phyloP scores from a whole-genome alignment of 2,113 vertebrate species.

The Notothenia coriiceps region DNA sequence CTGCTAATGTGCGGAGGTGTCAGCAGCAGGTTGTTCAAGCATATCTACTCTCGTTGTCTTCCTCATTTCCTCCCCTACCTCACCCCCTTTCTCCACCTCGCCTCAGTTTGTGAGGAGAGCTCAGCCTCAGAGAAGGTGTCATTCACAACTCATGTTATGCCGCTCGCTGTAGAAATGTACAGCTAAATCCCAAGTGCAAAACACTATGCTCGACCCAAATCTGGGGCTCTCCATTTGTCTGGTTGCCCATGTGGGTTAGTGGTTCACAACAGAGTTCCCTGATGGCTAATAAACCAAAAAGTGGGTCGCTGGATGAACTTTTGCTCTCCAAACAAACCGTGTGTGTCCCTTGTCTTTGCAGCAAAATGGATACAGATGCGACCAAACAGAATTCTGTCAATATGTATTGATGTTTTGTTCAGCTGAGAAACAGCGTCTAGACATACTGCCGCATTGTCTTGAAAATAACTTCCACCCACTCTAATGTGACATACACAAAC shows the following conservation, averaged over 20 bases:
- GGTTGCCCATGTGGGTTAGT: slow-evolving; percentile 68
- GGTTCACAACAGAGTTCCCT: slow-evolving; percentile 53
- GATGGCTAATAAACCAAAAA: slow-evolving; percentile 33
- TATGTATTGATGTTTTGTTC: slow-evolving; percentile 73
- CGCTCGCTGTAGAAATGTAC: slow-evolving; percentile 32
- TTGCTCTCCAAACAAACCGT: slow-evolving; percentile 9
- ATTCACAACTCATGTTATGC: slow-evolving; percentile 13
- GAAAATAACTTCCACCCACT: slow-evolving; percentile 44
- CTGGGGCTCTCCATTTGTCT: slow-evolving; percentile 58
- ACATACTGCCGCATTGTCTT: slow-evolving; percentile 57
- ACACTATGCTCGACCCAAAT: slow-evolving; percentile 60
- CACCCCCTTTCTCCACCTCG: neutral
- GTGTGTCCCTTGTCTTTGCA: slow-evolving; percentile 29
- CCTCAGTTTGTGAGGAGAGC: slow-evolving; percentile 48
- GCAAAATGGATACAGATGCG: slow-evolving; percentile 8
- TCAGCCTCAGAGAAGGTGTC: slow-evolving; percentile 30
- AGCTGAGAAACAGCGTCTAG: slow-evolving; percentile 68
- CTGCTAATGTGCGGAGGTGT: slow-evolving; percentile 68
- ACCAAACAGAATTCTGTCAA: slow-evolving; percentile 54
- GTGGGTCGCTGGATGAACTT: slow-evolving; percentile 47
- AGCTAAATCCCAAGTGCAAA: slow-evolving; percentile 44
- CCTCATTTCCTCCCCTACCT: neutral
- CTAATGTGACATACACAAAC: slow-evolving; percentile 7
- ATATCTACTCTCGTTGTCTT: slow-evolving; percentile 28
- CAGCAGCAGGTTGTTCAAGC: slow-evolving; percentile 52